Conservation (phyloP, 2,113 vertebrate species). For the Pitta sordida region DNA sequence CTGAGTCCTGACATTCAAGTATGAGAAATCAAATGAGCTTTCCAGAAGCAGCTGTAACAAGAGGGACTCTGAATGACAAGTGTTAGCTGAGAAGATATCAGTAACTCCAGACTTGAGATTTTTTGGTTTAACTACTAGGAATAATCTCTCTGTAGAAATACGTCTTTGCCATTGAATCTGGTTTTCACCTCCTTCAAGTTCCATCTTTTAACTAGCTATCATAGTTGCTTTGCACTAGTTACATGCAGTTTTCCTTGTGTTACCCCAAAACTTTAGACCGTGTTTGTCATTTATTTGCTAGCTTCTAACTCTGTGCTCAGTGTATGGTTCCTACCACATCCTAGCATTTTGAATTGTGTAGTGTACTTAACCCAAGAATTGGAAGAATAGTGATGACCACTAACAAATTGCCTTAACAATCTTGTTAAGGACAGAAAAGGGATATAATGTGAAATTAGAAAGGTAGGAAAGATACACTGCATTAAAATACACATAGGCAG, state of each 20-base stretch:
- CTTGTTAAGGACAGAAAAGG: neutral
- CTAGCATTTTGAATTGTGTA: neutral
- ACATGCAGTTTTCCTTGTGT: neutral
- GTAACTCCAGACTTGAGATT: neutral
- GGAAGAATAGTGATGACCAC: neutral
- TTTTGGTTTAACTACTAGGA: neutral
- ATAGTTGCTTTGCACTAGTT: neutral
- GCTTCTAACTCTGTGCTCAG: neutral
- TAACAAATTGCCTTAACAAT: neutral
- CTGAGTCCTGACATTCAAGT: neutral
- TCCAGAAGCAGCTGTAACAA: neutral
- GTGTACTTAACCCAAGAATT: neutral
- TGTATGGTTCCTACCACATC: neutral
- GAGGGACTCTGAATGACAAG: neutral
- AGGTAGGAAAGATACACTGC: neutral
- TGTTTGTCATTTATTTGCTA: slow-evolving; percentile 21
- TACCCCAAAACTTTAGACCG: slow-evolving; percentile 3
- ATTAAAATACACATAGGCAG: neutral
- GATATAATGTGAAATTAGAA: neutral
- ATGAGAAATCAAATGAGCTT: neutral
- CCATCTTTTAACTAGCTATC: neutral
- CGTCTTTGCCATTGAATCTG: neutral
- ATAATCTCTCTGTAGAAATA: neutral
- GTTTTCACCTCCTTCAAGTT: neutral
- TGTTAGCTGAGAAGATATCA: neutral